Percentiles rank a stretch among this genome's conserved stretches.
Conservation (phyloP, 2,888 invertebrate genomes). For the Apamea crenata region DNA sequence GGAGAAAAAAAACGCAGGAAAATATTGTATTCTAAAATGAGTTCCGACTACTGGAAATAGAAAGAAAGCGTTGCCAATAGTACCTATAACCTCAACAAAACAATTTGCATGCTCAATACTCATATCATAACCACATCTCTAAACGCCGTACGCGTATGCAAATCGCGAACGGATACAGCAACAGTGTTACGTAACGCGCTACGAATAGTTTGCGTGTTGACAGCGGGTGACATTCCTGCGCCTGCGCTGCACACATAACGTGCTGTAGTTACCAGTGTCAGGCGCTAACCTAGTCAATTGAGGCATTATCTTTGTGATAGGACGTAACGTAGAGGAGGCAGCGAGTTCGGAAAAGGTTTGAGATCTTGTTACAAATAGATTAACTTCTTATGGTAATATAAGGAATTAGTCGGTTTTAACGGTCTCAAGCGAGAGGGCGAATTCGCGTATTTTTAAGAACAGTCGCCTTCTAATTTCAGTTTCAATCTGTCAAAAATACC, state of each 20-base stretch:
- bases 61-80: not conserved
- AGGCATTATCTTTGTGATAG: conserved; percentile 29
- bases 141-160: conserved; percentile 43
- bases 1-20: not conserved
- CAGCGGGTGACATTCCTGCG: conserved; percentile 60
- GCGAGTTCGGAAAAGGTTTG: conserved; percentile 1
- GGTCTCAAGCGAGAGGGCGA: not conserved
- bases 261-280: conserved; percentile 60
- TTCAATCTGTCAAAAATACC: not conserved
- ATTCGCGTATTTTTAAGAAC: not conserved
- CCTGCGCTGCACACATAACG: conserved; percentile 53
- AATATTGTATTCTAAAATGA: not conserved
- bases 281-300: conserved; percentile 45
- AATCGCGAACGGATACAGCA: conserved; percentile 57
- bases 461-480: not conserved
- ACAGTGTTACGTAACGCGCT: conserved; percentile 54
- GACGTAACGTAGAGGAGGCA: conserved; percentile 13
- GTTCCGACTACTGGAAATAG: not conserved
- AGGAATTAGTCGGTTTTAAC: too few species aligned
- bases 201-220: conserved; percentile 50
- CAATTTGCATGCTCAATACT: conserved; percentile 37
- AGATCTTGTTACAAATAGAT: not conserved
- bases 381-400: not conserved
- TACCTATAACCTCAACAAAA: not conserved
- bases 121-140: conserved; percentile 36